Percentiles rank a stretch among this genome's conserved stretches.
phyloP scores from a whole-genome alignment of 53 echinoderm and acorn worm species.

The Mesocentrotus franciscanus region DNA sequence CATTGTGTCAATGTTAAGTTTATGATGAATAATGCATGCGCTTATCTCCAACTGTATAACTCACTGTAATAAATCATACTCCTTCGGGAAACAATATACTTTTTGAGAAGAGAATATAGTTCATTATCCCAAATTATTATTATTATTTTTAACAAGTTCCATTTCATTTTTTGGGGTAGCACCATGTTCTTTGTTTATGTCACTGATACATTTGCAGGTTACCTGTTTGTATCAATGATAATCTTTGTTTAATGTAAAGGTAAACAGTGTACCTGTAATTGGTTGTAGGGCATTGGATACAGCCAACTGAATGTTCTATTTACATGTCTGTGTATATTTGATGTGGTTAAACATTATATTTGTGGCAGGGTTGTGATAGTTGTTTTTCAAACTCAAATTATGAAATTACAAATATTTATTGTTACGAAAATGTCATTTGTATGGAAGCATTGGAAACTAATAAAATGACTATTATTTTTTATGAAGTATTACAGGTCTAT shows the following conservation, averaged over 20 bases:
- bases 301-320: not conserved
- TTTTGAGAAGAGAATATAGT: too few relatives aligned
- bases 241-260: not conserved
- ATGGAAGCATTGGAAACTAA: not conserved
- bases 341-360: not conserved
- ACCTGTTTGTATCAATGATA: too few relatives aligned
- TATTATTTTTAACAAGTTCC: not conserved
- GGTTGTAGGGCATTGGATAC: not conserved
- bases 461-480: not conserved
- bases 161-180: not conserved
- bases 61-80: too few relatives aligned
- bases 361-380: not conserved
- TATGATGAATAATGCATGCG: too few relatives aligned
- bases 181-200: not conserved
- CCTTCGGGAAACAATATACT: too few relatives aligned
- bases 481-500: not conserved
- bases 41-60: too few relatives aligned
- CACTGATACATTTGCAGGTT: not conserved
- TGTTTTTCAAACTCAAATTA: not conserved
- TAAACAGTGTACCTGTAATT: not conserved
- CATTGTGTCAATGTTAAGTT: not conserved
- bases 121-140: not conserved
- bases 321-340: not conserved
- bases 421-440: not conserved
- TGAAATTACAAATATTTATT: not conserved